phyloP scores from a whole-genome alignment of 2,888 invertebrate species.

The Plebejus argus region DNA sequence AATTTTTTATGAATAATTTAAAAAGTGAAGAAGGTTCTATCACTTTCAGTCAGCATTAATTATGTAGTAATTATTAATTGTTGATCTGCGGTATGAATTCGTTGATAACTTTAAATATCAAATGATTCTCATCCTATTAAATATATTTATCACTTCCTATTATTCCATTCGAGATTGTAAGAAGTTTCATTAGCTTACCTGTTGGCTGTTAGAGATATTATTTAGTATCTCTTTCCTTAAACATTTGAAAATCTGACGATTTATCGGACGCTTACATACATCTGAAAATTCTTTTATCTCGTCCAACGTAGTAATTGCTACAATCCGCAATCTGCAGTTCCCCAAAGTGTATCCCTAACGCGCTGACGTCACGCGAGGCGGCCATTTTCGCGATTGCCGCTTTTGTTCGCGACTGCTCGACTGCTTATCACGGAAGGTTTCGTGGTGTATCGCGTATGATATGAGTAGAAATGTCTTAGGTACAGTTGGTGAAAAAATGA shows the following conservation, averaged over 20 bases:
- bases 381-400: conserved; percentile 48
- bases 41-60: too few relatives aligned
- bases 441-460: not conserved
- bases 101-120: too few relatives aligned
- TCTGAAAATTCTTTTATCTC: not conserved
- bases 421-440: conserved; percentile 39
- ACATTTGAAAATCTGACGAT: not conserved
- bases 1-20: too few relatives aligned
- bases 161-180: too few relatives aligned
- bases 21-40: too few relatives aligned
- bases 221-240: not conserved
- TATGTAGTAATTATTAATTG: too few relatives aligned
- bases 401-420: conserved; percentile 45
- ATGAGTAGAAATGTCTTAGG: not conserved
- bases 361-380: conserved; percentile 45
- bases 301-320: not conserved
- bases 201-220: not conserved
- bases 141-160: too few relatives aligned
- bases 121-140: too few relatives aligned
- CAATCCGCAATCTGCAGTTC: not conserved
- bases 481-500: not conserved
- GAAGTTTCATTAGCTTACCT: not conserved
- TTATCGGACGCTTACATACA: not conserved
- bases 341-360: conserved; percentile 37
- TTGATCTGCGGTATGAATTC: too few relatives aligned